phyloP scores from a whole-genome alignment of 1,140 invertebrate genomes.

The Drosophila kohkoa region DNA sequence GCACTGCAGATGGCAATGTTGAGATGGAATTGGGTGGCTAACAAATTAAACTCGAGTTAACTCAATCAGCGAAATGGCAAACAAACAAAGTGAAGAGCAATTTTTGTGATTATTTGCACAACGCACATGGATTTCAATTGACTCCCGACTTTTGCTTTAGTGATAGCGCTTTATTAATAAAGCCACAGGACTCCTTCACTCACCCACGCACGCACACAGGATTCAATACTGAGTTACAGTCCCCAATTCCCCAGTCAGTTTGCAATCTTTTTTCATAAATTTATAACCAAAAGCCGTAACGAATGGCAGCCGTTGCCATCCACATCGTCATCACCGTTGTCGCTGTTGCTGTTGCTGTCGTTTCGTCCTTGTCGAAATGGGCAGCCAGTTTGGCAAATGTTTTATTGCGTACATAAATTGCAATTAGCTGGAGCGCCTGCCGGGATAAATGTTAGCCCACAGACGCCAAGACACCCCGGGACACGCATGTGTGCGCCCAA shows the following conservation, averaged over 20 bases:
- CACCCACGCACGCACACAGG: not conserved
- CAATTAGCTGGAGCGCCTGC: constrained; percentile 75
- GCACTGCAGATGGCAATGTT: constrained; percentile 25
- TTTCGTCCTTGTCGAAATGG: constrained; percentile 27
- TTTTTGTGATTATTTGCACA: constrained; percentile 65
- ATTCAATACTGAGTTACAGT: constrained; percentile 2
- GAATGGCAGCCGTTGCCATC: constrained; percentile 44
- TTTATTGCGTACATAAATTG: constrained; percentile 83
- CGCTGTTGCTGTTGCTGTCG: not conserved
- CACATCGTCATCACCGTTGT: too few relatives aligned
- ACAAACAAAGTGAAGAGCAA: constrained; percentile 27
- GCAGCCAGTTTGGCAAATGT: constrained; percentile 71
- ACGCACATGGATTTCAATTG: constrained; percentile 62
- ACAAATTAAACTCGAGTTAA: constrained; percentile 72
- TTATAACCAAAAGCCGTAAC: constrained; percentile 74
- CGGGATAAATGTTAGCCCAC: constrained; percentile 67
- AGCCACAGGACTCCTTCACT: constrained; percentile 46
- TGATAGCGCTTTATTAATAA: constrained; percentile 70
- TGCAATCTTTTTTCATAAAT: constrained; percentile 77
- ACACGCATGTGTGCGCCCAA: constrained; percentile 69
- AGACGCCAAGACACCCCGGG: constrained; percentile 40
- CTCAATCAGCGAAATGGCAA: constrained; percentile 49
- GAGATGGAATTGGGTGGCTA: not conserved
- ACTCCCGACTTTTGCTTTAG: constrained; percentile 34
- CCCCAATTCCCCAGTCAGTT: constrained; percentile 17